A percentile compares a stretch with the other conserved stretches of the same genome.
phyloP scores from a whole-genome alignment of 2,888 invertebrate genomes.

The Yponomeuta plumbellus region DNA sequence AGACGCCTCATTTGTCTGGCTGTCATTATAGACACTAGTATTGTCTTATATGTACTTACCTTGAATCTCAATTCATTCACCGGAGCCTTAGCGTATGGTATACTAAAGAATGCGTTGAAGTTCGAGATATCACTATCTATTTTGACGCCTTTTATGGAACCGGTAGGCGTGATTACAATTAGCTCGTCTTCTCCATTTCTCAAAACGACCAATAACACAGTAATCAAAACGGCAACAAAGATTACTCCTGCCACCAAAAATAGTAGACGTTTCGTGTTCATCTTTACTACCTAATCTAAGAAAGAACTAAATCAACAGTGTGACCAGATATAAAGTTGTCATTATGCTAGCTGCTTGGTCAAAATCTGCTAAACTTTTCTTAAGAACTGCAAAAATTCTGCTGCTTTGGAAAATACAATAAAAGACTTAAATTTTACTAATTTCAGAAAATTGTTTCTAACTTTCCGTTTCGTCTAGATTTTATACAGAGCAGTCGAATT shows the following conservation, averaged over 20 bases:
- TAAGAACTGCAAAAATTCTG: too few species aligned
- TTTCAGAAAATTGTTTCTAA: too few species aligned
- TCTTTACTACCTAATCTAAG: not conserved
- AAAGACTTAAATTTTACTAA: too few species aligned
- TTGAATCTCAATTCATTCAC: slow-evolving; percentile 19
- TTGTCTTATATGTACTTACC: slow-evolving; percentile 8
- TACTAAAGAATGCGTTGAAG: slow-evolving; percentile 19
- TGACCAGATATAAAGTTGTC: too few species aligned
- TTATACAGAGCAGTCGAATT: too few species aligned
- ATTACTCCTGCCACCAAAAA: not conserved
- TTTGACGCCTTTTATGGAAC: slow-evolving; percentile 8
- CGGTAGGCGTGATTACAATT: slow-evolving; percentile 11
- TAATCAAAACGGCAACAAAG: not conserved
- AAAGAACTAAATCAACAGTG: not conserved
- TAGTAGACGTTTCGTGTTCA: not conserved
- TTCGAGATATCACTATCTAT: slow-evolving; percentile 16
- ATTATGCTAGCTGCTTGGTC: too few species aligned
- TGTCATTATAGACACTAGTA: too few species aligned
- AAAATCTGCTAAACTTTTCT: too few species aligned
- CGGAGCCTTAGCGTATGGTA: slow-evolving; percentile 21
- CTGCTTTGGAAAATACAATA: too few species aligned
- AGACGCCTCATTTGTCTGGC: too few species aligned
- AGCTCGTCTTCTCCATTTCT: not conserved
- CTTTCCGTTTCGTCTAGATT: too few species aligned
- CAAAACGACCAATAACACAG: not conserved